Base-by-base conservation (phyloP, 2,797 vertebrate genomes). In the Enteromius fasciolatus region DNA sequence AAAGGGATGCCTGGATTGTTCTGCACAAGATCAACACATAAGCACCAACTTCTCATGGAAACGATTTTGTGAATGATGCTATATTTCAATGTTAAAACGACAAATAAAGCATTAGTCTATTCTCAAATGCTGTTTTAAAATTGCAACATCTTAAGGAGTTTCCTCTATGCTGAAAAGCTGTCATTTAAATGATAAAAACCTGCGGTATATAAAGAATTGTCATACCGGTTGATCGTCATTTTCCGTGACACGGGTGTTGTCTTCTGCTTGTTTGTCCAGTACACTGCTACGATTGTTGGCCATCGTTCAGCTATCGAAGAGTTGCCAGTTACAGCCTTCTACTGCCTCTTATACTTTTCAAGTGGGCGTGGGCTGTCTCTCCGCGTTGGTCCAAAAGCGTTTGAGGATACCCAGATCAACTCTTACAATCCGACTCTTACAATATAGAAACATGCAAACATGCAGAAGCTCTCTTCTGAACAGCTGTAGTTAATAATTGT, bases 1-100 rank as follows among this genome's bases (percentile, higher is more conserved):
- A 92, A 68, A 0, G 88, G 85, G 80, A 94, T 88, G 11, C 87
- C 91, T 86, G 73, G 25, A 44, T 54, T 17, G 0, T 72, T 88
- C 90, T 91, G 82, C 31, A 3, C 87, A 66, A 78, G 31, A 69
- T 76, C 2, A 78, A 72, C 39, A 73, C 64, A 14, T 67, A 54
- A 57, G 33, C 54, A 28, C 17, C 52, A 80, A 25, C 4, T 3
- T 33, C 14, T 66, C 41, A 73, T 31, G 64, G 28, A 28, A 31
- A 28, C 64, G 11, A 20, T 28, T 25, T 54, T 66, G 15, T 44
- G 31, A 36, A 18, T 54, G 23, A 17, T 18, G 18, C 25, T 68
- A 63, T 25, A 41, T n/a, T 12, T 17, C 41, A 50, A 17, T 10
- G 64, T n/a, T 59, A 10, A 73, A 41, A 72, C 1, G 23, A 46